phyloP scores from a whole-genome alignment of 2,797 vertebrate species.

The Mormyrus hasselquistii region DNA sequence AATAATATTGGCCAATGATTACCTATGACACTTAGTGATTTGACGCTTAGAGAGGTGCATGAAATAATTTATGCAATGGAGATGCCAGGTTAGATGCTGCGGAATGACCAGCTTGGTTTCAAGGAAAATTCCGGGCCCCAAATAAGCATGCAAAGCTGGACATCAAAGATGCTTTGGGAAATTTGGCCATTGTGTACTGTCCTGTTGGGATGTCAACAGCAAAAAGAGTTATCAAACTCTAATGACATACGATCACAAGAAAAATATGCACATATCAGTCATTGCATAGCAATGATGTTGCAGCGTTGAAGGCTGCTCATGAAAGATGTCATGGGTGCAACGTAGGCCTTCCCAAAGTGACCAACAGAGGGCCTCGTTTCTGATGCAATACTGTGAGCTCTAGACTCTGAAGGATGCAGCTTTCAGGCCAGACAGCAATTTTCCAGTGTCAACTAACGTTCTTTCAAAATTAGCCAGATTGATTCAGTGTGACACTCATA shows the following conservation, averaged over 20 bases:
- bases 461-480: background rate
- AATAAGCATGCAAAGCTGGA: background rate
- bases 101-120: background rate
- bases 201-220: background rate
- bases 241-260: background rate
- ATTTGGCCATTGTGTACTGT: background rate
- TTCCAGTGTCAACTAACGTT: background rate
- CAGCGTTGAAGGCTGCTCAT: background rate
- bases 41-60: background rate
- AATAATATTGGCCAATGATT: background rate
- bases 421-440: background rate
- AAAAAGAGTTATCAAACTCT: background rate
- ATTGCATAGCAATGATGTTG: background rate
- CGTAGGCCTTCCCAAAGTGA: background rate
- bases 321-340: background rate
- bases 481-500: background rate
- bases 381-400: background rate
- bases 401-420: background rate
- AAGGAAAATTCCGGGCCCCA: background rate
- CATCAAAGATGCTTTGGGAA: background rate
- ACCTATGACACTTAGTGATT: background rate
- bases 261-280: background rate
- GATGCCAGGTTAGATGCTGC: background rate
- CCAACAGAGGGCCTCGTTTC: background rate
- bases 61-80: background rate